Base-by-base conservation (phyloP, 2,888 invertebrate genomes). In the Arenicola marina region DNA sequence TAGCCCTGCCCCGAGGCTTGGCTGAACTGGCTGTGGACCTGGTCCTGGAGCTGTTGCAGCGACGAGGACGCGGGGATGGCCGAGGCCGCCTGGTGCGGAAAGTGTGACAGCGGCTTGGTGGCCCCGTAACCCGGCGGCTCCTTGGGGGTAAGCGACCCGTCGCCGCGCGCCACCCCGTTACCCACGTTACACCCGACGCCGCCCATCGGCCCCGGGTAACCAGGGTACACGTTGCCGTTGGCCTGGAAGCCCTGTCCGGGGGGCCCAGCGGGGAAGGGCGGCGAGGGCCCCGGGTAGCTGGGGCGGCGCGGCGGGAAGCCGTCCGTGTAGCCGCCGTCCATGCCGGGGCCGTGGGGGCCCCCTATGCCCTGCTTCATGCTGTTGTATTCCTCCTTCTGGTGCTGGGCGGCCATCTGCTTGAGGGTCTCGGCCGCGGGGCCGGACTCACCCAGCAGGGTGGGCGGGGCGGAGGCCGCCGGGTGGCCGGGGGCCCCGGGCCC, bases 381-480 rank as follows among this genome's bases (percentile, higher is more conserved):
- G 11, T 38, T 32, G n/a, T 74, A 69, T n/a, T n/a, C n/a, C 65
- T 78, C 76, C 84, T 92, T 93, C 85, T 95, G 95, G 84, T 95
- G 95, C 83, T 95, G 95, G 82, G 95, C 95, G 44, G 95, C 95
- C 95, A 95, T 95, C 78, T 95, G 95, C 82, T 95, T 95, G 58
- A 96, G 86, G 0, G 95, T 95, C 85, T 95, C 94, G 55, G 95
- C 95, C 0, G 96, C 96, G 29, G 95, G 92, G 64, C 93, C 93
- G 15, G 78, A 76, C 63, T 79, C 78, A 31, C 75, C 67, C 28
- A 65, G 45, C 21, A 56, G 56, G 43, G 51, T 24, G 4, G 56
- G 61, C 18, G 60, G 54, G 29, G 54, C 60, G 7, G 48, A 32
- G 18, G 28, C 32, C 15, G 45, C 46, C 2, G 56, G 56, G 11